Base-by-base conservation (phyloP, 2,113 vertebrate genomes). In the Dendrocopos noguchii region DNA sequence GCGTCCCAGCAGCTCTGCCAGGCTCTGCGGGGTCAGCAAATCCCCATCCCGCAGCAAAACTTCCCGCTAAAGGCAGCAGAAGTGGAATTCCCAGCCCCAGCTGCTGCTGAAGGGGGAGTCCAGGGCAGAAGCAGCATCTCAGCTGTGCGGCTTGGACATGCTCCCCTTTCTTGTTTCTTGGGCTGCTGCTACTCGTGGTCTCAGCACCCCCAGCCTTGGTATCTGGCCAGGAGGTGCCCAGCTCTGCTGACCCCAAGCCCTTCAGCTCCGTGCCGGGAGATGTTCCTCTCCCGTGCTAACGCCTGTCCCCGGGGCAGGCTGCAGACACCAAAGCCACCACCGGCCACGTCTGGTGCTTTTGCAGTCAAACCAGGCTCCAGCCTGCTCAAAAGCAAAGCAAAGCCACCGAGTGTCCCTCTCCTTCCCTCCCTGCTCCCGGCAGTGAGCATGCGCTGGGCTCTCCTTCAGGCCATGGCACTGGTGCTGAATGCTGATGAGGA, bases 401-500 rank as follows among this genome's bases (percentile, higher is more conserved):
- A 78, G 3, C 74, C 86, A 52, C 50, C 12, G 22, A 52, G 22
- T 11, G 50, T 24, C 80, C 0, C 50, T 92, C 67, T 61, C 92
- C 84, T 81, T 88, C 39, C 78, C 61, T 44, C 18, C 7, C 42
- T 29, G 29, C 83, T 67, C 71, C 16, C 53, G 71, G 57, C 65
- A 1, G 50, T 4, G 88, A 83, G 92, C 95, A 47, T 86, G 88
- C 78, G 73, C 88, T 2, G 3, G 82, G 83, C 86, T 93, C 92
- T 79, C 88, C 88, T 31, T 34, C 83, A 2, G 14, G 12, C 90
- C 66, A 0, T 72, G 85, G 61, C 95, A 79, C 93, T 42, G 90
- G 34, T 87, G 92, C 92, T 93, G 96, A 94, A 96, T 96, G 94
- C 96, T 96, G 95, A 96, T 96, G 96, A 96, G 95, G n/a, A 93